These are phyloP conservation scores for Ferdinandea cuprea DNA, from an alignment of 2,888 invertebrate genomes.

Conservation along the genomic window DNA sequence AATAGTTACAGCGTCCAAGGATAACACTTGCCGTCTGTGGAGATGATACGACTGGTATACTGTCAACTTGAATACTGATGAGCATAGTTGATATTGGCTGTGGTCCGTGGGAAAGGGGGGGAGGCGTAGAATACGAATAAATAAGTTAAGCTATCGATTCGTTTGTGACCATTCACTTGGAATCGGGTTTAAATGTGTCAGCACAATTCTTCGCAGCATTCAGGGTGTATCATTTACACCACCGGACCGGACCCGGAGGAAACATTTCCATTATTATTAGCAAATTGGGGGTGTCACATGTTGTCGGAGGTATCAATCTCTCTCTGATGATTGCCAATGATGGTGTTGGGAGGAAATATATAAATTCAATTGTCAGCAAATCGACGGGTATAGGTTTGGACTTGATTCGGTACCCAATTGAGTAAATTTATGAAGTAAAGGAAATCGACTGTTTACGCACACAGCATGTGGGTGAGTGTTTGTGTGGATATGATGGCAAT, in stretches of 20 bases:
- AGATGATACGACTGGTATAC: slow-evolving; percentile 88
- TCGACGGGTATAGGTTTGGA: slow-evolving; percentile 7
- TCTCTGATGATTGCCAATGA: slow-evolving; percentile 37
- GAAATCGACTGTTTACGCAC: slow-evolving; percentile 37
- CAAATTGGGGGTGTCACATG: slow-evolving; percentile 49
- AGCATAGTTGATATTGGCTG: slow-evolving; percentile 22
- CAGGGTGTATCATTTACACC: neutral
- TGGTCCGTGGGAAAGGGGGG: no score
- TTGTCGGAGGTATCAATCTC: slow-evolving; percentile 39
- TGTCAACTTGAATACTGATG: slow-evolving; percentile 76
- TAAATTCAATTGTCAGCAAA: slow-evolving; percentile 64
- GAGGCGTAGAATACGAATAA: slow-evolving; percentile 38
- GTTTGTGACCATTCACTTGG: slow-evolving; percentile 46
- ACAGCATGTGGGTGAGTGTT: no score
- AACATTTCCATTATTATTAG: slow-evolving; percentile 63
- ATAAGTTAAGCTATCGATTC: slow-evolving; percentile 36
- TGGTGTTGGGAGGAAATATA: slow-evolving; percentile 6
- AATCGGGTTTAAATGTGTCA: slow-evolving; percentile 45
- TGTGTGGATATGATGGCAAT: slow-evolving; percentile 7
- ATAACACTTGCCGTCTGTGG: slow-evolving; percentile 92
- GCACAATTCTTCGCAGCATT: slow-evolving; percentile 12
- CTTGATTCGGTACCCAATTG: slow-evolving; percentile 49
- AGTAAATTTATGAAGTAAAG: slow-evolving; percentile 48
- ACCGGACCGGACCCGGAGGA: slow-evolving; percentile 17
- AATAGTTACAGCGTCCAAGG: slow-evolving; percentile 92